phyloP scores from a whole-genome alignment of 2,797 vertebrate genomes.

The Denticeps clupeoides region DNA sequence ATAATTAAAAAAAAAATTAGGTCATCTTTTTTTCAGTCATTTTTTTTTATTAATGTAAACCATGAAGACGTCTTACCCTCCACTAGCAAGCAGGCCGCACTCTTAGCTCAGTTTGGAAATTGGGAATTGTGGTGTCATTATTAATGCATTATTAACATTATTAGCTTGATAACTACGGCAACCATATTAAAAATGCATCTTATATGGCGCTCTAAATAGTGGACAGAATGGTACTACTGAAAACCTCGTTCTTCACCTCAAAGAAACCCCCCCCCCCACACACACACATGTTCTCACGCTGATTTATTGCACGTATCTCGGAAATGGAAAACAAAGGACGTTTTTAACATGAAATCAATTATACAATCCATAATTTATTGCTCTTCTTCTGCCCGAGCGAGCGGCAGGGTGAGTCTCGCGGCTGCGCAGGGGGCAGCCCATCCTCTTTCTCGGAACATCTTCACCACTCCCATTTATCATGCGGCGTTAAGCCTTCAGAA shows the following conservation, averaged over 20 bases:
- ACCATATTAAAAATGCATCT: slow-evolving; percentile 28
- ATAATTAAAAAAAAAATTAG: too few relatives aligned
- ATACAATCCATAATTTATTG: slow-evolving; percentile 25
- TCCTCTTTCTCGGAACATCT: not conserved
- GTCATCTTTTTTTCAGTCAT: too few relatives aligned
- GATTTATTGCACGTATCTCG: slow-evolving; percentile 30
- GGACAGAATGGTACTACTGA: not conserved
- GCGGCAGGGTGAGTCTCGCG: too few relatives aligned
- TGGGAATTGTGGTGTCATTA: too few relatives aligned
- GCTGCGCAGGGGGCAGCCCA: not conserved
- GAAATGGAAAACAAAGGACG: slow-evolving; percentile 31
- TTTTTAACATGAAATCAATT: slow-evolving; percentile 38
- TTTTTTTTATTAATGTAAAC: too few relatives aligned
- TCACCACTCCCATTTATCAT: slow-evolving; percentile 27
- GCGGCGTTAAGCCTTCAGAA: slow-evolving; percentile 29
- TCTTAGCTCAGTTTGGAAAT: too few relatives aligned
- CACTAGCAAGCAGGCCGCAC: slow-evolving; percentile 9
- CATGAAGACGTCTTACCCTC: too few relatives aligned
- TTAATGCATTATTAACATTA: too few relatives aligned
- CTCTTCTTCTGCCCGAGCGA: slow-evolving; percentile 11
- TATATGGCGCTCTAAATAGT: slow-evolving; percentile 1
- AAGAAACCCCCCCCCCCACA: not conserved
- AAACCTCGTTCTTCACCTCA: not conserved
- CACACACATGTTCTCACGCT: slow-evolving; percentile 14
- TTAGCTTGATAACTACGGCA: too few relatives aligned